Base-by-base conservation (phyloP, 2,113 vertebrate species). In the Oncorhynchus kisutch region DNA sequence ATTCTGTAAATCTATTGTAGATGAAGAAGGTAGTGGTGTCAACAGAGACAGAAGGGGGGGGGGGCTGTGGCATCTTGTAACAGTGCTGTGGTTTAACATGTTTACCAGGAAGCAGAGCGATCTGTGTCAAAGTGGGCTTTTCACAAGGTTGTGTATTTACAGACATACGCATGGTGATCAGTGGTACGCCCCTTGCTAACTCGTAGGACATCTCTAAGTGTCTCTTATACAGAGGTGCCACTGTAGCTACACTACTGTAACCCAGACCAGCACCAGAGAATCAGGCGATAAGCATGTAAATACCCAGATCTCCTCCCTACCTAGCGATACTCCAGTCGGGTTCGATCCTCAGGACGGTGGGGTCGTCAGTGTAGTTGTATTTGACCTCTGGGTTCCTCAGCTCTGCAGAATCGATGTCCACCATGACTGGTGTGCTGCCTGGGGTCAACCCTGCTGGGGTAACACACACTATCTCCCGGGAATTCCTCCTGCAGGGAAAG, bases 301-400 rank as follows among this genome's bases (percentile, higher is more conserved):
- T 11, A 45, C 39, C 39, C 81, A 86, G 60, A 34, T 14, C 39
- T 25, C 39, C 39, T 45, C 27, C n/a, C 9, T 1, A 98, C 97
- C 97, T 99, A 91, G 94, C 95, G 77, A 99, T 99, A 91, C 95
- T 98, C 97, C 97, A 99, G 76, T 97, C 96, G 0, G 97, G 97
- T 59, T 98, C 97, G 0, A 99, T 97, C 88, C 88, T 95, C 78
- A 96, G 93, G 81, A 99, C 91, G 14, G 97, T 98, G 75, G 97
- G 97, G 79, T 99, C 97, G 71, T 97, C 96, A 0, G 96, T 98
- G 86, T 99, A 99, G 90, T 97, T 97, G 90, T 97, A 99, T 76
- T 93, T 94, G 75, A 99, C 97, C 57, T 96, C 96, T 0, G 95
- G 92, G 87, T 97, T 99, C 84, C 92, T 91, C 68, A 99, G 95